Base-by-base conservation (phyloP, 2,113 vertebrate species). In the Carollia perspicillata region DNA sequence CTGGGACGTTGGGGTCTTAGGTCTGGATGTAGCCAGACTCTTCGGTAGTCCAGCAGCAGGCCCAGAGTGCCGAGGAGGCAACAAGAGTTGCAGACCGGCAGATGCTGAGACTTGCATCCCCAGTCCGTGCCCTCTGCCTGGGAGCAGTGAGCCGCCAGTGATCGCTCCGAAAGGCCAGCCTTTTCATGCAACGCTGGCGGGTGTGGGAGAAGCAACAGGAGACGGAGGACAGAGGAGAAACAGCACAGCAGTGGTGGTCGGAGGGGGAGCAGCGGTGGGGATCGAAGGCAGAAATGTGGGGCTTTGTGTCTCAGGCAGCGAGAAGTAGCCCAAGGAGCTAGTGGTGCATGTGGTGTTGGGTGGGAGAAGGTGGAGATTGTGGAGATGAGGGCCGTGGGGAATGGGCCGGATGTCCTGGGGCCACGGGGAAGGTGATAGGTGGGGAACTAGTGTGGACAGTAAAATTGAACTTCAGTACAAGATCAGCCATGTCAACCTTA, bases 111-210 rank as follows among this genome's bases (percentile, higher is more conserved):
- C 18, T 51, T 14, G 40, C 17, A 6, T 1, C 42, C 22, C 16
- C 17, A 2, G 10, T 23, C 8, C 30, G 23, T 86, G 23, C 42
- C 30, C 26, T 40, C 0, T 4, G 28, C 5, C 3, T 16, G 30
- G 65, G 69, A 55, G 55, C 49, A 6, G 6, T 0, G 35, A 30
- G 53, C 30, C 30, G 18, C 55, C n/a, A 22, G 9, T 9, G 49
- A 18, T 10, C 44, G 37, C 13, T 23, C 55, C 28, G 3, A 9
- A 58, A 28, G 23, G 14, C 74, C 40, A 47, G 30, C 2, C 72
- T 53, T 74, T 58, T 60, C 65, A 5, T 5, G 13, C 20, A 72
- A 60, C 30, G 2, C 16, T 22, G 53, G 26, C 7, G 33, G 20
- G n/a, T 8, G 0, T 4, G n/a, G 42, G 47, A 91, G 49, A 71